phyloP scores from a whole-genome alignment of 2,888 invertebrate species.

The Danaus chrysippus region DNA sequence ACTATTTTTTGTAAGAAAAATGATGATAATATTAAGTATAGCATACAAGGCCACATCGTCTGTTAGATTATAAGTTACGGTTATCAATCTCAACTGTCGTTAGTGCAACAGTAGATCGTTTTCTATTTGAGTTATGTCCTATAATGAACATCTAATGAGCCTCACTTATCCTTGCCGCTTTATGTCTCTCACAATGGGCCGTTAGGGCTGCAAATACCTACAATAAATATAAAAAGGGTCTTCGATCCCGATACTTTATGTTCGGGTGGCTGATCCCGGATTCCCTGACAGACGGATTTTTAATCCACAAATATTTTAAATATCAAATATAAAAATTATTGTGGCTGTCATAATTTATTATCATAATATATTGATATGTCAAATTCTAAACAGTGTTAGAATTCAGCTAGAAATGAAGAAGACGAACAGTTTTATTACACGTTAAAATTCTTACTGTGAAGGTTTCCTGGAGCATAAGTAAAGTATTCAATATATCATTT shows the following conservation, averaged over 20 bases:
- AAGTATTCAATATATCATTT: too few relatives aligned
- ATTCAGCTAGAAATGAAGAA: too few relatives aligned
- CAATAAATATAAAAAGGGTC: slow-evolving; percentile 39
- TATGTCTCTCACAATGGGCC: slow-evolving; percentile 39
- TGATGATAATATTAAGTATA: too few relatives aligned
- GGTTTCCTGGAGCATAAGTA: too few relatives aligned
- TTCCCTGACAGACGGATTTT: not conserved
- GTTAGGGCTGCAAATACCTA: slow-evolving; percentile 35
- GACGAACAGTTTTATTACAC: too few relatives aligned
- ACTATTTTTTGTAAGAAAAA: too few relatives aligned
- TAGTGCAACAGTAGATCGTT: slow-evolving; percentile 11
- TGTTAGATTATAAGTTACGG: not conserved
- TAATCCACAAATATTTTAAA: not conserved
- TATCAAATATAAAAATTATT: not conserved
- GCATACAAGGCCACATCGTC: not conserved
- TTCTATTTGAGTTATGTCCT: slow-evolving; percentile 37
- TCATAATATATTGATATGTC: too few relatives aligned
- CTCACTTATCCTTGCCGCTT: slow-evolving; percentile 37
- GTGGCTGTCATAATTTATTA: too few relatives aligned
- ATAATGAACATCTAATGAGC: slow-evolving; percentile 52
- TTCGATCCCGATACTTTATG: slow-evolving; percentile 28
- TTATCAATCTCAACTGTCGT: slow-evolving; percentile 2
- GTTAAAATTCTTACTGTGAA: too few relatives aligned
- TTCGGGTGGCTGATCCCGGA: slow-evolving; percentile 21
- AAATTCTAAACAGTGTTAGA: too few relatives aligned